phyloP scores from a whole-genome alignment of 2,797 vertebrate genomes.

The Aratinga solstitialis region DNA sequence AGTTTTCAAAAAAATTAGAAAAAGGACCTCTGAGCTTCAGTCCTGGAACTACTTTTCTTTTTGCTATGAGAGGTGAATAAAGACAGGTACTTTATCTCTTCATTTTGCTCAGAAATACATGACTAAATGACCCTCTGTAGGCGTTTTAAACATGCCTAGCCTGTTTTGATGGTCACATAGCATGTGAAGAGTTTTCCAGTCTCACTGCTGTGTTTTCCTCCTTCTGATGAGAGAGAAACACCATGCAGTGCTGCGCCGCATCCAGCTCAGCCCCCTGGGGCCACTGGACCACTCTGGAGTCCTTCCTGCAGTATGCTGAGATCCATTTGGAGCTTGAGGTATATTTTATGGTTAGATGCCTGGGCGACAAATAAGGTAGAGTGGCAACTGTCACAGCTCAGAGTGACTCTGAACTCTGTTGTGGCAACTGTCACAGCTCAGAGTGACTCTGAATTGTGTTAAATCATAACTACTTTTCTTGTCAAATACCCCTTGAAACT shows the following conservation, averaged over 20 bases:
- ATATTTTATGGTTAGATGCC: not conserved
- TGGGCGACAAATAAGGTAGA: not conserved
- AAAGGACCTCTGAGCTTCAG: not conserved
- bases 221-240: not conserved
- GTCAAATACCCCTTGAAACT: not conserved
- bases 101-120: not conserved
- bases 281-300: fast-evolving
- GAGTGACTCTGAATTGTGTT: not conserved
- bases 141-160: not conserved
- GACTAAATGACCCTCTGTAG: not conserved
- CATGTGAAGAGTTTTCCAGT: not conserved
- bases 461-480: not conserved
- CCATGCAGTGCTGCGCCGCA: not conserved
- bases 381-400: not conserved
- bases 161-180: not conserved
- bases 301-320: fast-evolving
- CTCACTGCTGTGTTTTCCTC: not conserved
- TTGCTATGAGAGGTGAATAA: not conserved
- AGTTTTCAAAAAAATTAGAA: not conserved
- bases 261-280: not conserved
- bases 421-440: not conserved
- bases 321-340: not conserved
- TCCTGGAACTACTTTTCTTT: not conserved
- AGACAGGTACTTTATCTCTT: not conserved
- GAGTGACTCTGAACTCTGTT: not conserved